Base-by-base conservation (phyloP, 53 echinoderm and acorn worm species). In the Temnopleurus reevesii region DNA sequence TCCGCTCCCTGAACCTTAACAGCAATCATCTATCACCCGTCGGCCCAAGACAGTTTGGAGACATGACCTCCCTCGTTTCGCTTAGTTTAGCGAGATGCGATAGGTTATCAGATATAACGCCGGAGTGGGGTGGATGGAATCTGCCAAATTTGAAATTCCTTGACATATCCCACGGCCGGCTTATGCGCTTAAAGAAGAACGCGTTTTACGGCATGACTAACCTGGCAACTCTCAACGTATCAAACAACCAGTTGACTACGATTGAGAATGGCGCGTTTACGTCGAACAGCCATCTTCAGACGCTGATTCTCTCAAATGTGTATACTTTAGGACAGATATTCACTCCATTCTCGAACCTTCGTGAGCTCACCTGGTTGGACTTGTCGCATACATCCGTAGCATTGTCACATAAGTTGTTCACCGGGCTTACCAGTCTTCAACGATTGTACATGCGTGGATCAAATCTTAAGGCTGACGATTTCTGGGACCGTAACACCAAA, bases 61-160 rank as follows among this genome's bases (percentile, higher is more conserved):
- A 34, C 41, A 36, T 71, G 41, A 41, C n/a, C 36, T 71, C 71
- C n/a, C 71, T 71, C 19, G 28, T 21, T 8, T 38, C 71, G 36
- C 71, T 71, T 3, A 71, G n/a, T 71, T 41, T 71, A 71, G 71
- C 71, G 23, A 36, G 71, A 41, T 71, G 71, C 3, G 1, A 4
- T 2, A n/a, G 10, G 41, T 38, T 71, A 21, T 9, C 1, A 21
- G 3, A 71, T 38, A 2, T 71, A 0, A 7, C 1, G 2, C 8
- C 41, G 19, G 36, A 71, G 41, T 2, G 8, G 5, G 21, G 41
- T 8, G 71, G 71, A 21, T 71, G 71, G 71, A 71, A 71, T 71
- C 71, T 71, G n/a, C 71, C 41, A 71, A 59, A 85, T 25, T 9
- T 85, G 8, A 2, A 85, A 21, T 46, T 8, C 27, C 85, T 85